Percentiles rank a stretch among this genome's conserved stretches.
Conservation (phyloP, 2,888 invertebrate species). For the Cephus runcator region DNA sequence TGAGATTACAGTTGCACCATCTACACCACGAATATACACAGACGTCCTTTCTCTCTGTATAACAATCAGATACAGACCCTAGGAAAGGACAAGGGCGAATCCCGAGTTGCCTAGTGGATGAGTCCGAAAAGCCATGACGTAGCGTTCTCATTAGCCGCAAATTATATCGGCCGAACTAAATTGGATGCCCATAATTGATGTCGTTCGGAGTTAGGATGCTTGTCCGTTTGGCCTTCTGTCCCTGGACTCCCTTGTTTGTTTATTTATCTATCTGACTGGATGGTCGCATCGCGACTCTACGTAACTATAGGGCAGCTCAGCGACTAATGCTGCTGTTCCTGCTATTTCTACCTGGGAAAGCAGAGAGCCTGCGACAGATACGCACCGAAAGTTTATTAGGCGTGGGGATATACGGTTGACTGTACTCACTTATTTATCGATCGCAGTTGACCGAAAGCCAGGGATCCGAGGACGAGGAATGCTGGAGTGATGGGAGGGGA, state of each 20-base stretch:
- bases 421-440: neutral
- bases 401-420: neutral
- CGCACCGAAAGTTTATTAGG: neutral
- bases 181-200: conserved; percentile 29
- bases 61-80: neutral
- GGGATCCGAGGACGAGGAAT: neutral
- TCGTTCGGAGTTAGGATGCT: neutral
- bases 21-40: neutral
- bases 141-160: conserved; percentile 48
- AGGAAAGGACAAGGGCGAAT: neutral
- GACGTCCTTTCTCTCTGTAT: neutral
- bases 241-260: neutral
- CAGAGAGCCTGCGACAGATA: neutral
- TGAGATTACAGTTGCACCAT: neutral
- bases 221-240: neutral
- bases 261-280: neutral
- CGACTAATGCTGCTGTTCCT: neutral
- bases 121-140: conserved; percentile 14
- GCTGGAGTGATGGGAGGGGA: neutral
- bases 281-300: neutral
- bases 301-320: neutral
- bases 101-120: neutral
- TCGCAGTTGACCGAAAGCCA: neutral
- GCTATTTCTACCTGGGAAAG: neutral
- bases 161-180: conserved; percentile 48